Evolutionary conservation across 2,888 invertebrate species (phyloP).

Genomic region (Philhelius pedissequus): DNA sequence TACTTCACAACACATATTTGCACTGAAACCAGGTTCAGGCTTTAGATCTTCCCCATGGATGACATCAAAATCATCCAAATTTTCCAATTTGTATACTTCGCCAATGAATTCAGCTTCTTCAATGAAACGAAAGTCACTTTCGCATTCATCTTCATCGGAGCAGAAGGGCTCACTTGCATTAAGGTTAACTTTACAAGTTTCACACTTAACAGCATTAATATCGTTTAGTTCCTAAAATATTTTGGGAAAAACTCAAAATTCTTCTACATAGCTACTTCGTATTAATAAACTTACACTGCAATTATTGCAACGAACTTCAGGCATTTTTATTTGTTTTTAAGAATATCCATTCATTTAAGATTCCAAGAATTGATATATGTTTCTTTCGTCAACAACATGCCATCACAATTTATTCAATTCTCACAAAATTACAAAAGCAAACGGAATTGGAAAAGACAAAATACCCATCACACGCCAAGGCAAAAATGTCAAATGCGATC

Average conservation of each 20-base stretch:
- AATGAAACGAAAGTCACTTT: constrained; percentile 49
- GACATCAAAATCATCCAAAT: constrained; percentile 2
- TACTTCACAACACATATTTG: neutral
- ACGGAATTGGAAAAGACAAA: too few species aligned
- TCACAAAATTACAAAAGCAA: neutral
- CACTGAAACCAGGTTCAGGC: neutral
- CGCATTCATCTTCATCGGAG: constrained; percentile 41
- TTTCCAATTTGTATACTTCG: constrained; percentile 42
- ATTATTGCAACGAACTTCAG: constrained; percentile 35
- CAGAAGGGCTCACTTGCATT: neutral
- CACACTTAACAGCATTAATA: constrained; percentile 41
- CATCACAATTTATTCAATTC: neutral
- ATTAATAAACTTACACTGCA: constrained; percentile 44
- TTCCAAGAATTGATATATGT: neutral
- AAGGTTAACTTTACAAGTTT: constrained; percentile 35
- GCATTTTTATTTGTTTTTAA: constrained; percentile 7
- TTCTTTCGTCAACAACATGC: neutral
- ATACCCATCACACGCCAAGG: neutral
- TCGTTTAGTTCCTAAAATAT: constrained; percentile 41
- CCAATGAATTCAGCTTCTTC: constrained; percentile 55
- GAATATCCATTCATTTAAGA: neutral
- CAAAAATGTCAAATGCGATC: neutral
- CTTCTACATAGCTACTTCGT: neutral
- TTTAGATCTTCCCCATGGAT: neutral
- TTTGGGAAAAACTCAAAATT: neutral